These are phyloP conservation scores for Neoscelio sp. DNA, from an alignment of 2,888 invertebrate genomes.

Conservation along the genomic window DNA sequence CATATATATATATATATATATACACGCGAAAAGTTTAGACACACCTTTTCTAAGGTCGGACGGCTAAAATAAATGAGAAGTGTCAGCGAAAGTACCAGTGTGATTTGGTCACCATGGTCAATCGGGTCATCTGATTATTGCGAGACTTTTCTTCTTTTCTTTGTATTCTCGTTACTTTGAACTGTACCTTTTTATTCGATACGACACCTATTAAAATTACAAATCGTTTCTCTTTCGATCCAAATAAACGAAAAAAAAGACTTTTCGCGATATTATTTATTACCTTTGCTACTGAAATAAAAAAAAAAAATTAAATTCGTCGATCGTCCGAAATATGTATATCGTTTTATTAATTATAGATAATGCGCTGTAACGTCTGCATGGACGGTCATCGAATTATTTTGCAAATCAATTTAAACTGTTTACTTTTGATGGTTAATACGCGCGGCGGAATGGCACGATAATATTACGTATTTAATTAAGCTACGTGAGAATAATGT, in stretches of 20 bases:
- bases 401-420: slow-evolving; percentile 52
- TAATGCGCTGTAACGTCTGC: slow-evolving; percentile 50
- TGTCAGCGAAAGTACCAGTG: slow-evolving; percentile 79
- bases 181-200: too few relatives aligned
- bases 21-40: slow-evolving; percentile 52
- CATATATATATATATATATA: too few relatives aligned
- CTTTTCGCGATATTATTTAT: too few relatives aligned
- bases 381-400: slow-evolving; percentile 40
- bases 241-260: too few relatives aligned
- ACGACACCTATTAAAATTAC: too few relatives aligned
- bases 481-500: slow-evolving; percentile 49
- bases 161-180: too few relatives aligned
- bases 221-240: too few relatives aligned
- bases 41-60: slow-evolving; percentile 45
- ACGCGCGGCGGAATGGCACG: slow-evolving; percentile 9
- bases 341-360: slow-evolving; percentile 44
- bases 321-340: slow-evolving; percentile 12
- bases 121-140: slow-evolving; percentile 76
- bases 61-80: slow-evolving; percentile 77
- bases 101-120: slow-evolving; percentile 78
- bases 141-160: not conserved
- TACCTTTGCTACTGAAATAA: too few relatives aligned
- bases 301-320: slow-evolving; percentile 26
- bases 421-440: slow-evolving; percentile 44
- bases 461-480: slow-evolving; percentile 56